Percentiles rank a stretch among this genome's conserved stretches.
Conservation (phyloP, 2,797 vertebrate species). For the Poecilia picta region DNA sequence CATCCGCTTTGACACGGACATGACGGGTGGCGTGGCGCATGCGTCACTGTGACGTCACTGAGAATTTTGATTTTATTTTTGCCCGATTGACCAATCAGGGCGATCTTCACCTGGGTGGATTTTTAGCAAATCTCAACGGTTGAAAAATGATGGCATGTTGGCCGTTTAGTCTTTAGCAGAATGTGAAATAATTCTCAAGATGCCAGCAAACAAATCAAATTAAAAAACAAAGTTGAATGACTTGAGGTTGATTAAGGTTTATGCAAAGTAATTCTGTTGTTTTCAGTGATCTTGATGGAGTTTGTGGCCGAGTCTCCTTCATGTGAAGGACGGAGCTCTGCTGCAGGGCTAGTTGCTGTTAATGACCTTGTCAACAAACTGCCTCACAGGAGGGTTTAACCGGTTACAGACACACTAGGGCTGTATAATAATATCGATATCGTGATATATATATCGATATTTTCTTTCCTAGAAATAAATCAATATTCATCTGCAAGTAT, state of each 20-base stretch:
- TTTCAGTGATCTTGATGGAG: background rate
- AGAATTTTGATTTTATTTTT: background rate
- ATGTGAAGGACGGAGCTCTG: background rate
- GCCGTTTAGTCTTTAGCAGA: background rate
- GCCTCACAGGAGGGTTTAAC: background rate
- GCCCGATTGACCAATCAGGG: background rate
- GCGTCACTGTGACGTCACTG: constrained; percentile 10
- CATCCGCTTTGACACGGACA: constrained; percentile 37
- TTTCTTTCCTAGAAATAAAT: too few relatives aligned
- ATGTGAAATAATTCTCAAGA: background rate
- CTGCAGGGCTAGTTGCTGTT: background rate
- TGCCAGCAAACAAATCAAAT: background rate
- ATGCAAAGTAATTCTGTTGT: background rate
- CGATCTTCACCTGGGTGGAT: background rate
- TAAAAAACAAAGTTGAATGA: accelerated
- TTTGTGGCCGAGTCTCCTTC: background rate
- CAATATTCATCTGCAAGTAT: too few relatives aligned
- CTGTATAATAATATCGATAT: too few relatives aligned
- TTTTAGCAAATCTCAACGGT: accelerated
- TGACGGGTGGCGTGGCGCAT: constrained; percentile 14
- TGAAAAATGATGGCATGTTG: background rate
- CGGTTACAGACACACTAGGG: background rate
- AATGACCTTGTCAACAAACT: background rate
- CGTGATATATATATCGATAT: too few relatives aligned
- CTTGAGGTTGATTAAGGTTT: background rate